A percentile compares a stretch with the other conserved stretches of the same genome.
These are phyloP conservation scores for Patella caerulea DNA, from an alignment of 2,888 invertebrate genomes.

Conservation along the genomic window DNA sequence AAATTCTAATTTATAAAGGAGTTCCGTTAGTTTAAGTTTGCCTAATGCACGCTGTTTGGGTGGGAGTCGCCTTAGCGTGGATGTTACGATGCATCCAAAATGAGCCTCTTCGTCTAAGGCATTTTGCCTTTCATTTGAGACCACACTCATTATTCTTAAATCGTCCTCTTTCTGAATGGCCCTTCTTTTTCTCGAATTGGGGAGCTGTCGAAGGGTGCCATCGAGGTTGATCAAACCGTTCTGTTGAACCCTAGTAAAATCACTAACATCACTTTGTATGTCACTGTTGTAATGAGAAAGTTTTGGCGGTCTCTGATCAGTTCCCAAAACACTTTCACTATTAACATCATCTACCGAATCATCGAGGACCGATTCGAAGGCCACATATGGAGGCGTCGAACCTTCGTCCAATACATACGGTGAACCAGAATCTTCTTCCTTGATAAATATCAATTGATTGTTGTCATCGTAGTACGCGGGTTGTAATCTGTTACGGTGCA, in stretches of 20 bases:
- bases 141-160: neutral
- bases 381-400: neutral
- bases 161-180: neutral
- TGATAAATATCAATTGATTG: neutral
- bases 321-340: neutral
- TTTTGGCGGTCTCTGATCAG: neutral
- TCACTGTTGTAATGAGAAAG: conserved; percentile 7
- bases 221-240: neutral
- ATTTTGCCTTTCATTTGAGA: neutral
- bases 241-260: no score
- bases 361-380: neutral
- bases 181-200: neutral
- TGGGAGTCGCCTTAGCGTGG: neutral
- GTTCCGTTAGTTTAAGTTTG: conserved; percentile 5
- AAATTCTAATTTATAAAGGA: neutral
- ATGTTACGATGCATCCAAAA: conserved; percentile 2
- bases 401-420: neutral
- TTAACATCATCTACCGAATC: neutral
- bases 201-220: neutral
- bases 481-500: neutral
- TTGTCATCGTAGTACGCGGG: neutral
- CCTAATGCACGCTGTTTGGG: neutral
- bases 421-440: neutral
- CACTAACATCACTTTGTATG: neutral
- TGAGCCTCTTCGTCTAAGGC: conserved; percentile 2